Percentiles rank a stretch among this genome's conserved stretches.
Conservation (phyloP, 1,140 invertebrate species). For the Caerostris darwini region DNA sequence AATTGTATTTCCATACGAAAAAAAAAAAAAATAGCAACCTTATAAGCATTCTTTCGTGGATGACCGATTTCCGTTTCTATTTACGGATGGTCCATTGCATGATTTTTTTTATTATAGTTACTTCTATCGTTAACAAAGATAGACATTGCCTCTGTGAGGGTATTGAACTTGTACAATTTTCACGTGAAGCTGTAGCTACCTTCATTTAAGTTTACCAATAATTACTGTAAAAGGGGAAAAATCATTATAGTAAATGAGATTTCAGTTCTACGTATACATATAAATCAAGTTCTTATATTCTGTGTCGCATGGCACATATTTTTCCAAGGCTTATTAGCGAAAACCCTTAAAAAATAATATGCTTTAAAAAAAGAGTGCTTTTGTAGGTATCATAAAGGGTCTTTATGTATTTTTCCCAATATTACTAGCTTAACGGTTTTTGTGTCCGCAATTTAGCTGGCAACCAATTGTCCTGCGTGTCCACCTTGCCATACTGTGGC, state of each 20-base stretch:
- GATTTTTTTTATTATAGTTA: background rate
- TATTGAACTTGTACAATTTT: background rate
- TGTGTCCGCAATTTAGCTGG: background rate
- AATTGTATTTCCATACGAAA: background rate
- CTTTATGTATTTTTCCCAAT: conserved; percentile 16
- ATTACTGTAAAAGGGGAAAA: background rate
- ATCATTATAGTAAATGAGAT: too few species aligned
- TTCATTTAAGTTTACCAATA: background rate
- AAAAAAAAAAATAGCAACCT: background rate
- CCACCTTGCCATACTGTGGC: background rate
- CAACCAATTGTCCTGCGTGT: conserved; percentile 17
- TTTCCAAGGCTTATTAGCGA: background rate
- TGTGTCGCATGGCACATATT: background rate
- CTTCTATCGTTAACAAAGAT: background rate
- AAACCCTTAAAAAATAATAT: background rate
- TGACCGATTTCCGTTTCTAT: conserved; percentile 9
- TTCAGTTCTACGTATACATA: too few species aligned
- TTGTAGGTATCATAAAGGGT: conserved; percentile 14
- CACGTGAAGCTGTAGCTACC: background rate
- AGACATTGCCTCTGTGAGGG: background rate
- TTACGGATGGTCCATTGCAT: background rate
- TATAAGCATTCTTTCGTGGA: background rate
- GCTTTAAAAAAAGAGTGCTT: background rate
- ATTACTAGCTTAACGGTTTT: background rate
- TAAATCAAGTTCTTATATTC: background rate